Evolutionary conservation across 2,113 vertebrate genomes (phyloP), one percentile per base, ranked within the genome.

Genomic region (Hipposideros armiger): DNA sequence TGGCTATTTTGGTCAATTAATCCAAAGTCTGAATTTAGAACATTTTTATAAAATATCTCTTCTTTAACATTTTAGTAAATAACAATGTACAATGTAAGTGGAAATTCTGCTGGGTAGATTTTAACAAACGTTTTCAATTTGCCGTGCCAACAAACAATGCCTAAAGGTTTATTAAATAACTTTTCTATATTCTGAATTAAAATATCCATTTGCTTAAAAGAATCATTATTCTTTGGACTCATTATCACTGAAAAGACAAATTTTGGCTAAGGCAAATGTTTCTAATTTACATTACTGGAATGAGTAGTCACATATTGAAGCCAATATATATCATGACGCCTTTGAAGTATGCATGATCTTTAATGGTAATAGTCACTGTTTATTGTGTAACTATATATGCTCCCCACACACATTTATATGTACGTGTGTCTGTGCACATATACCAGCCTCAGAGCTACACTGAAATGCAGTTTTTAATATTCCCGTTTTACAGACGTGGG

Each of bases 151-250:
- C 4, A 92, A 42, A 70, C 5, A 94, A 66, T 85, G 5, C 56
- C 50, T 97, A 86, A 69, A 95, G 7, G 0, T 62, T 97, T 91
- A 52, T 58, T 93, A 86, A 73, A 74, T 76, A 88, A 77, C 0
- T 85, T 6, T 74, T 81, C 30, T 74, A 56, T 85, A 78, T 82
- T 91, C 16, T 93, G 11, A 93, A 74, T 67, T 96, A 88, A 95
- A 96, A 66, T 56, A 60, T 30, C 22, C 10, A 36, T 86, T 97
- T 69, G 28, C 36, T 88, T 95, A 88, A 16, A 78, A 50, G 88
- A 91, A 73, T 40, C 13, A 32, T 85, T 86, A 52, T 32, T 74
- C 54, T 94, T 86, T n/a, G 82, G 36, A 17, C 10, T 80, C 5
- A 0, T 74, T 84, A 74, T 95, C 7, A 26, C 8, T 64, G 0